Base-by-base conservation (phyloP, 2,113 vertebrate species). In the Dunckerocampus dactyliophorus region DNA sequence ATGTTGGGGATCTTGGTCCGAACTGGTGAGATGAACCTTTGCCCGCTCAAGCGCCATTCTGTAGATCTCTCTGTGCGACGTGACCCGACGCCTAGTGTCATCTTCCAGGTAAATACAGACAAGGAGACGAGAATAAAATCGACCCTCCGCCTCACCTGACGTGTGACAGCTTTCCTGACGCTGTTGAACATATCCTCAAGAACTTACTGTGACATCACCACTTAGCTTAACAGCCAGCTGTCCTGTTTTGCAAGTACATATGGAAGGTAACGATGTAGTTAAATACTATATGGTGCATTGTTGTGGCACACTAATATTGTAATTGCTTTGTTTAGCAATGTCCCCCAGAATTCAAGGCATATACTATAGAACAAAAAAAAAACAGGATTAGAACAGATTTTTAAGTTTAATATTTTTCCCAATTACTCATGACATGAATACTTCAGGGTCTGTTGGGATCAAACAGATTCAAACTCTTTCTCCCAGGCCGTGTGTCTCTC, bases 1-100 rank as follows among this genome's bases (percentile, higher is more conserved):
- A 95, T 99, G 92, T 80, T 91, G 74, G 97, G 96, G 66, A 98
- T 99, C 86, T 86, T 99, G 50, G 97, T 98, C 0, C 91, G 83
- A 85, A 98, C 97, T 0, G 95, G 96, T 99, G 76, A 72, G 92
- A 46, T 14, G 13, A 43, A 17, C 8, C 14, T 61, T 15, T 28
- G 13, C 1, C 57, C n/a, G 57, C 54, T 47, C 13, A 42, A 39
- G 22, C 8, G 15, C 1, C 24, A 15, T 21, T 21, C 24, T 2
- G 10, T 48, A 1, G 19, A 16, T 42, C 43, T 51, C 28, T 42
- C 15, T 11, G 1, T 20, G 8, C 22, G 20, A 50, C 24, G 22
- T 24, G 3, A 47, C n/a, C 2, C 8, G 21, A 28, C 19, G 2
- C 20, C 12, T 42, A 19, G 1, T 42, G 8, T 55, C 17, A 37